Evolutionary conservation across 2,797 vertebrate genomes (phyloP), one percentile per base, ranked within the genome.

Genomic region (Staurois parvus): DNA sequence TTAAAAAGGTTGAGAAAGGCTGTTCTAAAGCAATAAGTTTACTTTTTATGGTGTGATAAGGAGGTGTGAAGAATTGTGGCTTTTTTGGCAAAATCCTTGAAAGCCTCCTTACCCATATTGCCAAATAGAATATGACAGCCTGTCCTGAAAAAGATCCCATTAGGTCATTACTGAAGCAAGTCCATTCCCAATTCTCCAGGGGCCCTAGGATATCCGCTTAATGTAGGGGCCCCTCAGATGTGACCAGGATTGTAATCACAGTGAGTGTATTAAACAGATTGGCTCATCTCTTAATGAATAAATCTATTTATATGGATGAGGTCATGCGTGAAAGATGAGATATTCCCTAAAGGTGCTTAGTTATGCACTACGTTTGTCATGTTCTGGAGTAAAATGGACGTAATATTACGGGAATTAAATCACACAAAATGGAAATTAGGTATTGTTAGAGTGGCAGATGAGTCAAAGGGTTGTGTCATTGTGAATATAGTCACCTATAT

Each of bases 261-360:
- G 19, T 37, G 30, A 83, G 80, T 79, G 80, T 73, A 83, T 72
- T 72, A 77, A 79, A 78, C 56, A 74, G 80, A 83, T 83, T 86
- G 74, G 29, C 28, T 86, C 76, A 78, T 77, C 73, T 72, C 76
- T 42, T 86, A 83, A 87, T 87, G 77, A 83, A 79, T 83, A 37
- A 83, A 74, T 73, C 32, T 72, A 74, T 83, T 75, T 77, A 32
- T 15, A 21, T 30, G 34, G 81, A 87, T 87, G 85, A 87, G 76
- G 28, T 87, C 85, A 87, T 83, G 34, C 30, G 26, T 37, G 29
- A 52, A 79, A 48, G 24, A 7, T 29, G 24, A 64, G 59, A 64
- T 64, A 64, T 64, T 64, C 59, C 59, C 59, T 26, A 64, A 26
- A 52, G 21, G 59, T 26, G n/a, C n/a, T 64, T 12, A 64, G 24